Conservation (phyloP, 1,140 invertebrate species). For the Cotesia glomerata region DNA sequence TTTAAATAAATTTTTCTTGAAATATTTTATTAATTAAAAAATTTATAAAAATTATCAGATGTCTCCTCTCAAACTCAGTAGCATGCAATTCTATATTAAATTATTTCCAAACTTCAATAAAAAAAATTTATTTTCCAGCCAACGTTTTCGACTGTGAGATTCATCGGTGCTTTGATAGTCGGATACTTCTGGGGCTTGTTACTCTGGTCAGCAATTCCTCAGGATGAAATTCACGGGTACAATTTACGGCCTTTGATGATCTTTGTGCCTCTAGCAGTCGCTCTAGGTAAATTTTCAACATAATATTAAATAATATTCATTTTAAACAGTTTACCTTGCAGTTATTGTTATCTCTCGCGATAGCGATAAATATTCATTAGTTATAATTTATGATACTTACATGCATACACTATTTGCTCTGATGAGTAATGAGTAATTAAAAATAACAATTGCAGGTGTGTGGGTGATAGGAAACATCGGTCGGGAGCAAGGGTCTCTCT, state of each 20-base stretch:
- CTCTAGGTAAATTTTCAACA: constrained; percentile 70
- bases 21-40: too few relatives aligned
- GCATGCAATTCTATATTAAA: too few relatives aligned
- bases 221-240: constrained; percentile 73
- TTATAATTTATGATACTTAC: background rate
- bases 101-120: background rate
- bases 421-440: background rate
- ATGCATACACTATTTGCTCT: background rate
- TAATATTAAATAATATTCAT: background rate
- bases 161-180: constrained; percentile 78
- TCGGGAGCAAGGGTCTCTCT: constrained; percentile 73
- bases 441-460: constrained; percentile 70
- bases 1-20: too few relatives aligned
- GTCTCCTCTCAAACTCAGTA: too few relatives aligned
- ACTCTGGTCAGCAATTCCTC: constrained; percentile 76
- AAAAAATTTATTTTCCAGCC: constrained; percentile 65
- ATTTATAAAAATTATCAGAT: too few relatives aligned
- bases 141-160: constrained; percentile 77
- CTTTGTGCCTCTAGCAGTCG: constrained; percentile 74
- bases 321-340: too few relatives aligned
- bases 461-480: constrained; percentile 92
- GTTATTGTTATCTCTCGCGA: background rate
- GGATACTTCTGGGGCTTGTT: constrained; percentile 83
- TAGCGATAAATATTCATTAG: too few relatives aligned
- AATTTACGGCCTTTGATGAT: constrained; percentile 74